These are phyloP conservation scores for Lynx canadensis DNA, from an alignment of 2,113 vertebrate genomes.

Conservation along the genomic window DNA sequence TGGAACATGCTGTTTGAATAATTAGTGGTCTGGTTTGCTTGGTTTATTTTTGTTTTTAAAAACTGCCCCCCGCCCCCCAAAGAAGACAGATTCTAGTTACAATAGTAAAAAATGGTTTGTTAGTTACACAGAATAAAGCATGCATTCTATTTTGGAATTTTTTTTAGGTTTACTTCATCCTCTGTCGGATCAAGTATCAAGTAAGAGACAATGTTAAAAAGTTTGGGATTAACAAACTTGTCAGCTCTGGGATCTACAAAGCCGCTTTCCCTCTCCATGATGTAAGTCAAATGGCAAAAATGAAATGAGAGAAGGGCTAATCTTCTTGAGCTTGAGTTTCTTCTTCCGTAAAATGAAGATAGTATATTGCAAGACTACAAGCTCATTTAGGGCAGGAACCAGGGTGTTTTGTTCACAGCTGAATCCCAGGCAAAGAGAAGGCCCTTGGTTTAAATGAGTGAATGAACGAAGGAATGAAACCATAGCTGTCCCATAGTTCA, in stretches of 20 bases:
- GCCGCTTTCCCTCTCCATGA: constrained; percentile 96
- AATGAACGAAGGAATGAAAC: neutral
- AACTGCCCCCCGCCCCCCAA: neutral
- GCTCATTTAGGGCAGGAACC: neutral
- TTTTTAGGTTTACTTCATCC: constrained; percentile 93
- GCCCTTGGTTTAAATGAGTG: neutral
- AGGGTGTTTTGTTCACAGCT: neutral
- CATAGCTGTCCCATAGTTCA: neutral
- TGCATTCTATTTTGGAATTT: neutral
- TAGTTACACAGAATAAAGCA: neutral
- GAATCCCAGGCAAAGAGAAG: neutral
- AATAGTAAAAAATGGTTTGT: neutral
- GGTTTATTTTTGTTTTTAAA: constrained; percentile 33
- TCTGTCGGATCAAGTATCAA: constrained; percentile 92
- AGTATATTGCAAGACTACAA: neutral
- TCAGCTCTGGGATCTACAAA: constrained; percentile 93
- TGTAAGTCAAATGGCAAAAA: constrained; percentile 85
- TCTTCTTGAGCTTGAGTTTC: neutral
- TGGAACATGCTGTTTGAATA: neutral
- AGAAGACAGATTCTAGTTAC: neutral
- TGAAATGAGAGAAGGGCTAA: neutral
- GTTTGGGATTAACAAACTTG: constrained; percentile 94
- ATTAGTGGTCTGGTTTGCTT: neutral
- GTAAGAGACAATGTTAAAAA: constrained; percentile 87
- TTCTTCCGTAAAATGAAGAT: neutral